Base-by-base conservation (phyloP, 2,113 vertebrate genomes). In the Nesogale talazaci region DNA sequence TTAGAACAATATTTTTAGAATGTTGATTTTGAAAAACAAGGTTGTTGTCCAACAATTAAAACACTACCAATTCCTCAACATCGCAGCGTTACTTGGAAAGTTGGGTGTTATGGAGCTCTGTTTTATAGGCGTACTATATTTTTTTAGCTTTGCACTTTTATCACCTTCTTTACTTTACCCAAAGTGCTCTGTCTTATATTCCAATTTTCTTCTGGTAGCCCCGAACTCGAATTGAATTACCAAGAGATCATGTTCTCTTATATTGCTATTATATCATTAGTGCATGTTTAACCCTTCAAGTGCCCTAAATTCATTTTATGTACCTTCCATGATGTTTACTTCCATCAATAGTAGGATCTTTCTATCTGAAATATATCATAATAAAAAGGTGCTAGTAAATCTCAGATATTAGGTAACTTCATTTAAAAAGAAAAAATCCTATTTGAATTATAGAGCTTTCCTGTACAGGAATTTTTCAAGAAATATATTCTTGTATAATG, bases 361-460 rank as follows among this genome's bases (percentile, higher is more conserved):
- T 91, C 69, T 92, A 77, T 90, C 84, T 93, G 65, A 96, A 96
- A 96, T 83, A 94, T 46, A 95, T 80, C 72, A 67, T 59, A 88
- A 52, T 95, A 89, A 97, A 96, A 96, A 76, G 86, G 87, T 69
- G 38, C 76, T 69, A 34, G 78, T 89, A 89, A 57, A 85, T 89
- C 86, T 86, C 0, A 15, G n/a, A 19, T 95, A 94, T 82, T 94
- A 88, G 91, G 79, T 56, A 95, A 76, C 63, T 56, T 90, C 94
- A 96, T 89, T 91, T 96, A 91, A 89, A 91, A 90, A 72, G 78
- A 93, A 89, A 91, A 90, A 72, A 83, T 92, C 88, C 75, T 88
- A 87, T 79, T 57, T 56, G 36, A 95, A 74, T 95, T 94, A 94
- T 72, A 91, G 70, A 90, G 57, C 31, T 79, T 86, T 88, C 70